Evolutionary conservation across 2,797 vertebrate species (phyloP), one percentile per base, ranked within the genome.

Genomic region (Paedocypris micromegethes): DNA sequence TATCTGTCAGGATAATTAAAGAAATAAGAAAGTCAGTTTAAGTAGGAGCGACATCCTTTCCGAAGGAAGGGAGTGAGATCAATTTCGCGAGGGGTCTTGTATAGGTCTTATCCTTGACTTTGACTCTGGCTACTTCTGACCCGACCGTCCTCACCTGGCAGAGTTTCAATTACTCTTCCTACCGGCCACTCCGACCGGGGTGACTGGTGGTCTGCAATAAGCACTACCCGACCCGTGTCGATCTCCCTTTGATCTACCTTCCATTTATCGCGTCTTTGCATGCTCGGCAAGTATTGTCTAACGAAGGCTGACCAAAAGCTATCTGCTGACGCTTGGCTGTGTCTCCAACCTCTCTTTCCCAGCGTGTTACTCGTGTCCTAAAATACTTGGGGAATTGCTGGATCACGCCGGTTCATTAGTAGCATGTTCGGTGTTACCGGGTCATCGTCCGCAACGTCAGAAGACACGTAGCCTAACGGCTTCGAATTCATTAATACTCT

Each of bases 401-500:
- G 9, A 4, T 68, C n/a, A 3, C 40, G 54, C 2, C 4, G 8
- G 2, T 60, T 60, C 60, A 61, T 68, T 0, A 75, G 58, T 0
- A 66, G 9, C 4, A 70, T 39, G 39, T n/a, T 75, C 1, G 50
- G 58, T 2, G 54, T 68, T 3, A 69, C 45, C 1, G 49, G 46
- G 44, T 76, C 74, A 7, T 56, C 23, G 6, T 72, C 70, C 3
- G 66, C 44, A 0, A 68, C 43, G 8, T 75, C 37, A 0, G 23
- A 58, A 2, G 49, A 68, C 0, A 64, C 3, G 6, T 58, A 67
- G 0, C 67, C 45, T 3, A 71, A 43, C 4, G 47, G 50, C 9
- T 69, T 69, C 9, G 62, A 37, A 42, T 76, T 69, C 7, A 61
- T 37, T 37, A 2, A 70, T 70, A 3, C 57, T 39, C 8, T 66